phyloP scores from a whole-genome alignment of 2,113 vertebrate species.

The Sceloporus tristichus region DNA sequence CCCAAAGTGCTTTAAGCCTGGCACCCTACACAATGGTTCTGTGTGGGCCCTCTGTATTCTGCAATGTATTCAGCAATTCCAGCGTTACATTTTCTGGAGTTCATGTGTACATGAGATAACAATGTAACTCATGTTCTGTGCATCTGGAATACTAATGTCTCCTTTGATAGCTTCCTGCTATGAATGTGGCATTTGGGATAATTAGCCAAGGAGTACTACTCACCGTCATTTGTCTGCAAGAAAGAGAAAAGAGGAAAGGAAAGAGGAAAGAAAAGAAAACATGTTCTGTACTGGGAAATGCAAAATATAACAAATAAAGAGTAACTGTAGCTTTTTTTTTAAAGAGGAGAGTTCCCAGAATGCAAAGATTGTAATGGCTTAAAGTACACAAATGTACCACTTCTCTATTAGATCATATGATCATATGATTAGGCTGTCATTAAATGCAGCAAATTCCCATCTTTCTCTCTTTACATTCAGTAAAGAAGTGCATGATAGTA shows the following conservation, averaged over 20 bases:
- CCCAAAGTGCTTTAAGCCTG: neutral
- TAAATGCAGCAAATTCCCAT: neutral
- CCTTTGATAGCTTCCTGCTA: slow-evolving; percentile 14
- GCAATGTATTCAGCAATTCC: neutral
- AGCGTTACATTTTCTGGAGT: slow-evolving; percentile 7
- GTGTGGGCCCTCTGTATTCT: neutral
- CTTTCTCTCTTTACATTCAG: no score
- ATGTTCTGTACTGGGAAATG: neutral
- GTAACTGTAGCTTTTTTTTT: neutral
- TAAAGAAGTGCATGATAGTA: neutral
- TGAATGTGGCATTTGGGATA: neutral
- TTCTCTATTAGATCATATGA: no score
- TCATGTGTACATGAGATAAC: slow-evolving; percentile 19
- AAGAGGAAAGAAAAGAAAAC: neutral
- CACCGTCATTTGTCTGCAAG: neutral
- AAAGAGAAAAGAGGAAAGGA: neutral
- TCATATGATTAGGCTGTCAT: neutral
- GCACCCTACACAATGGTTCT: no score
- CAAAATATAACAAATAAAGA: neutral
- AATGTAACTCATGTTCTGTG: slow-evolving; percentile 4
- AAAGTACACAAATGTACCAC: neutral
- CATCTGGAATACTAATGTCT: slow-evolving; percentile 14
- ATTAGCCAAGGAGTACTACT: neutral
- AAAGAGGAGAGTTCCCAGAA: neutral
- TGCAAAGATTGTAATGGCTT: neutral